Evolutionary conservation across 2,888 invertebrate species (phyloP).

Genomic region (Ophion obscuratus): DNA sequence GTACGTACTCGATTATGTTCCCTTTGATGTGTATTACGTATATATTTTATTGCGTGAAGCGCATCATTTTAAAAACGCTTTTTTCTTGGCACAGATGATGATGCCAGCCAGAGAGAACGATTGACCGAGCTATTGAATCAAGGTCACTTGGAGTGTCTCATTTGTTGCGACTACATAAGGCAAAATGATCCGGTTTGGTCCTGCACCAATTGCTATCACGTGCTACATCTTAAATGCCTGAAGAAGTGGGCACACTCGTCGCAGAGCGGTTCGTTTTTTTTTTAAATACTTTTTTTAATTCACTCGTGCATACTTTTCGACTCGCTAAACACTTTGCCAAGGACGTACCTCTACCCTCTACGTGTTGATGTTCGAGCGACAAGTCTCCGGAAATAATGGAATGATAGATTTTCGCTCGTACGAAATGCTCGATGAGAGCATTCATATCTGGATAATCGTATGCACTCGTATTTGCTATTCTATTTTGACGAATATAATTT

Average conservation of each 20-base stretch:
- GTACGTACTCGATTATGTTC: constrained; percentile 64
- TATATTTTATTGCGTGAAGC: neutral
- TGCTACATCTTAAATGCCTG: constrained; percentile 95
- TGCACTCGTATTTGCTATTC: neutral
- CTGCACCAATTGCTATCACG: constrained; percentile 95
- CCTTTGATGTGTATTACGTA: neutral
- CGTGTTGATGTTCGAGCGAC: too few species aligned
- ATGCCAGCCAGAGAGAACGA: constrained; percentile 92
- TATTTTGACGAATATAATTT: neutral
- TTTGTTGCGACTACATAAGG: constrained; percentile 95
- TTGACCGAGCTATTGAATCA: constrained; percentile 93
- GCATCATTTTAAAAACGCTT: constrained; percentile 20
- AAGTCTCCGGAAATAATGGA: too few species aligned
- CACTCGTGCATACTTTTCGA: neutral
- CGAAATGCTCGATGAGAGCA: neutral
- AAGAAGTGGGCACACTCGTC: constrained; percentile 96
- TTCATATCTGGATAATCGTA: neutral
- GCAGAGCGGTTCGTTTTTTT: constrained; percentile 85
- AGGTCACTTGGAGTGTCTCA: constrained; percentile 95
- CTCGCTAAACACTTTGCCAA: neutral
- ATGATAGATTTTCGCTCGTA: too few species aligned
- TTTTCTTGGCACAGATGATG: constrained; percentile 81
- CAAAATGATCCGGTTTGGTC: constrained; percentile 95
- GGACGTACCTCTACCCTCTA: neutral
- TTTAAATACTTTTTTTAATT: neutral